Evolutionary conservation across 2,888 invertebrate species (phyloP).

Genomic region (Cataglyphis cursor): DNA sequence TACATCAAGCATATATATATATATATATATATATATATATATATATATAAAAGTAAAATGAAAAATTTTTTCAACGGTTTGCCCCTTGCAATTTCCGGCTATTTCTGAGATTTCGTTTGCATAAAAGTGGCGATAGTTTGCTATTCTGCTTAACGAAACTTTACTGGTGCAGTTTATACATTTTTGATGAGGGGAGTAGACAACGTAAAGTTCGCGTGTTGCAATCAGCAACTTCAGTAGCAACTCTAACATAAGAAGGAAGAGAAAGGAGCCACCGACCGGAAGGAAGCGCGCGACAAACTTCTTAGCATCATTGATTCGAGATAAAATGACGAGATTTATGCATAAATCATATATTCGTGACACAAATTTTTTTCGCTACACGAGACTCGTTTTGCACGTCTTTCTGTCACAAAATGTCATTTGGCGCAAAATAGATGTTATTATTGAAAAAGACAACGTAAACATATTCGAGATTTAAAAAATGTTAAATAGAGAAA

Average conservation of each 20-base stretch:
- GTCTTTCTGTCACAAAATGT: neutral
- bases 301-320: conserved; percentile 16
- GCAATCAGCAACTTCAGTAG: conserved; percentile 24
- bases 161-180: conserved; percentile 33
- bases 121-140: conserved; percentile 6
- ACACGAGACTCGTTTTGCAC: conserved; percentile 5
- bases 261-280: neutral
- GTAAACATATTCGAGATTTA: neutral
- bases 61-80: neutral
- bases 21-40: neutral
- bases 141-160: conserved; percentile 35
- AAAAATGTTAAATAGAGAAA: neutral
- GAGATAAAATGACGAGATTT: conserved; percentile 18
- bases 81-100: neutral
- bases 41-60: neutral
- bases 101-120: neutral
- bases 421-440: neutral
- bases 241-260: neutral
- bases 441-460: neutral
- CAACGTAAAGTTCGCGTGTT: conserved; percentile 19
- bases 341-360: neutral
- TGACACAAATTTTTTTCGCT: neutral
- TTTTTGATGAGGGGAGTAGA: conserved; percentile 37
- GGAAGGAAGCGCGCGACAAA: neutral
- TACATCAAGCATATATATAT: neutral